Conservation (phyloP, 2,888 invertebrate genomes). For the Pogonocherus hispidulus region DNA sequence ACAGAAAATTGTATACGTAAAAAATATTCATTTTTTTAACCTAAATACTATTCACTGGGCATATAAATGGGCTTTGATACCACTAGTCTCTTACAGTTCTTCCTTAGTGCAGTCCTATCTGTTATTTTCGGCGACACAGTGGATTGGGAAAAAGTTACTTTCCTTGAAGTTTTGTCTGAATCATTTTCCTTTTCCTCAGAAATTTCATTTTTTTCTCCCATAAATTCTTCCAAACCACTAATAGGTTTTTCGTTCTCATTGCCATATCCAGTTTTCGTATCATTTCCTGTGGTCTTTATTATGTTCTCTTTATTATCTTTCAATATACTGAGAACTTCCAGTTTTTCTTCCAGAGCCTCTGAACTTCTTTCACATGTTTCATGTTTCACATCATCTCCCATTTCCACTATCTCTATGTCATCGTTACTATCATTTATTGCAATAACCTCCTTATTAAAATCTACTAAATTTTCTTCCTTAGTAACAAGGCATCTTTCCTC, state of each 20-base stretch:
- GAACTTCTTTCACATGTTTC: neutral
- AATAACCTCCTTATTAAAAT: constrained; percentile 14
- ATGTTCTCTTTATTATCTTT: neutral
- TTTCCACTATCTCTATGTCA: neutral
- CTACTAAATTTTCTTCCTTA: too few species aligned
- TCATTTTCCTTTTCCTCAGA: constrained; percentile 12
- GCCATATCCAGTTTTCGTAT: neutral
- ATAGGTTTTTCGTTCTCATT: neutral
- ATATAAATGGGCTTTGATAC: constrained; percentile 11
- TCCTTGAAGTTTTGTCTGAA: constrained; percentile 18
- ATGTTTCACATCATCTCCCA: neutral
- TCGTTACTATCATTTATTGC: constrained; percentile 14
- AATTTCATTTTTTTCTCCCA: neutral
- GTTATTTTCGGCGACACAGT: constrained; percentile 25
- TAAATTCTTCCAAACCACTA: neutral
- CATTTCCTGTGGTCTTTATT: neutral
- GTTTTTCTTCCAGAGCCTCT: too few species aligned
- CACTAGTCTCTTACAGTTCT: constrained; percentile 2
- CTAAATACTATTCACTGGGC: constrained; percentile 15
- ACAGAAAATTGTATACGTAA: too few species aligned
- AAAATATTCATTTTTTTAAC: too few species aligned
- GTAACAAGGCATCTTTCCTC: too few species aligned
- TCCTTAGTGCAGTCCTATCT: constrained; percentile 13
- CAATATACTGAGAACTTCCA: neutral
- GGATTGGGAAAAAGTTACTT: constrained; percentile 37